Conservation (phyloP, 2,113 vertebrate species). For the Octodon degus region DNA sequence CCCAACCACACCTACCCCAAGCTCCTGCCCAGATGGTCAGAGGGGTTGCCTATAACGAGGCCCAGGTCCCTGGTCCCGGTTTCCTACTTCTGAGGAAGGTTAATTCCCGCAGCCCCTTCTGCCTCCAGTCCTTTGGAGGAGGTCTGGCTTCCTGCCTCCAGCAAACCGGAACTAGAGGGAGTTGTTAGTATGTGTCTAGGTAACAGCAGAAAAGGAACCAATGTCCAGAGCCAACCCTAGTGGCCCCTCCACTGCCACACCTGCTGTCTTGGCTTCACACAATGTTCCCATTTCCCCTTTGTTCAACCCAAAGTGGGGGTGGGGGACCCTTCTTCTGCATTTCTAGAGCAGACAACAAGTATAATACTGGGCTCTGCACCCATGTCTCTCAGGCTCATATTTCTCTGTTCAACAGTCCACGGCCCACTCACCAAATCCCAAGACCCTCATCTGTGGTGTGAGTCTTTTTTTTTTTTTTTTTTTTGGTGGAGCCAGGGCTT, state of each 20-base stretch:
- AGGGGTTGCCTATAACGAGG: background rate
- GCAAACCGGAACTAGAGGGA: constrained; percentile 66
- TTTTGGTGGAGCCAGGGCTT: too few species aligned
- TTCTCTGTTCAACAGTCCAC: background rate
- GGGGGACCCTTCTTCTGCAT: background rate
- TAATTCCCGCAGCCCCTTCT: background rate
- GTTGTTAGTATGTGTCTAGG: constrained; percentile 49
- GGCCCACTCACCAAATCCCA: background rate
- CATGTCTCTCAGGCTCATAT: background rate
- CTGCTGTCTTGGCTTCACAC: background rate
- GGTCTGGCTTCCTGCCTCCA: constrained; percentile 59
- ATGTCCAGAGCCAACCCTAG: constrained; percentile 60
- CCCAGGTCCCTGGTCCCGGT: background rate
- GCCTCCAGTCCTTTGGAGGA: background rate
- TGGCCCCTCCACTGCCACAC: constrained; percentile 35
- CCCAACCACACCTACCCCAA: constrained; percentile 3
- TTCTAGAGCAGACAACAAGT: background rate
- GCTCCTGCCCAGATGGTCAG: background rate
- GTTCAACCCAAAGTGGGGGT: background rate
- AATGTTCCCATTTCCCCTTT: constrained; percentile 11
- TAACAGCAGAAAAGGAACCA: constrained; percentile 69
- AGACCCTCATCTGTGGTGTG: background rate
- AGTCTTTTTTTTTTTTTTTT: too few species aligned
- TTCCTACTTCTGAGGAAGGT: background rate
- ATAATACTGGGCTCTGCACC: background rate